These are phyloP conservation scores for Poecilus cupreus DNA, from an alignment of 2,888 invertebrate species.

Conservation along the genomic window DNA sequence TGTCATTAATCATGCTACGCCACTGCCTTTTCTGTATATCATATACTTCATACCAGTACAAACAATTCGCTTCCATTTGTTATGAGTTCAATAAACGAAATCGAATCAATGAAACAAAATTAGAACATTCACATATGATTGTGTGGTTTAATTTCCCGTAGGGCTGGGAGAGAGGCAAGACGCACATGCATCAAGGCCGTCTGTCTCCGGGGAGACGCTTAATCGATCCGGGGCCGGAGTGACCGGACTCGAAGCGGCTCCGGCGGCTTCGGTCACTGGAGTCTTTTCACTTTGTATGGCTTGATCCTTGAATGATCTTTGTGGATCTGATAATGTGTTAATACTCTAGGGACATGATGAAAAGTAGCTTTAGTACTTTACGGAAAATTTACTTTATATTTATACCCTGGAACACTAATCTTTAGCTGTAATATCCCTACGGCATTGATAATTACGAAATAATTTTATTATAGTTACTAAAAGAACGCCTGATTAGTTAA, in stretches of 20 bases:
- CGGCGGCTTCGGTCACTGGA: not conserved
- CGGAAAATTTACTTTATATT: not conserved
- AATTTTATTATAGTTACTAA: no score
- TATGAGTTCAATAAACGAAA: constrained; percentile 7
- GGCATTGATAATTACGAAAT: no score
- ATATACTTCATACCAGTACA: not conserved
- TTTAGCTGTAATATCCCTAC: no score
- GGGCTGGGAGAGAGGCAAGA: not conserved
- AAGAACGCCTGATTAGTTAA: no score
- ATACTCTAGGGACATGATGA: not conserved
- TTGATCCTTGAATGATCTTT: not conserved
- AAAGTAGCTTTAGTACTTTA: not conserved
- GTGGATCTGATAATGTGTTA: not conserved
- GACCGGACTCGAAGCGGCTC: not conserved
- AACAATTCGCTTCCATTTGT: not conserved
- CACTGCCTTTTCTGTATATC: no score
- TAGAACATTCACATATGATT: not conserved
- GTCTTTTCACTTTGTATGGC: not conserved
- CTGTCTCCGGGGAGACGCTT: constrained; percentile 27
- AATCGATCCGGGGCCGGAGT: constrained; percentile 39
- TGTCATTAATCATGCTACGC: no score
- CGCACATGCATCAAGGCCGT: constrained; percentile 36
- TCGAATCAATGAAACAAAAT: constrained; percentile 1
- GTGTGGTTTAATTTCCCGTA: not conserved
- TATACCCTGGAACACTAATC: no score